Evolutionary conservation across 1,140 invertebrate genomes (phyloP), one percentile per base, ranked within the genome.

Genomic region (Heliconius hermathena): DNA sequence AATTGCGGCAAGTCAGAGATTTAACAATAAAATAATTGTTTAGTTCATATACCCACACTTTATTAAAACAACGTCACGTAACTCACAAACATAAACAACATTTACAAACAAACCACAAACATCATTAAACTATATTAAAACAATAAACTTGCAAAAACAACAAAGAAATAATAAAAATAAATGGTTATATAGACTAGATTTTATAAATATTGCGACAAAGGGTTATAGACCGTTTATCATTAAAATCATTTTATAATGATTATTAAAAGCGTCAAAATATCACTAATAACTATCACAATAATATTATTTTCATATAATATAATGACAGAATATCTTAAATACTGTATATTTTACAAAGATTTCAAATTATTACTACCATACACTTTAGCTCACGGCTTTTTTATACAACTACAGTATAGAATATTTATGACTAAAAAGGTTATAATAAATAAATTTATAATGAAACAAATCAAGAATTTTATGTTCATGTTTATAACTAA

Each of bases 11-110:
- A 22, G 8, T 22, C 20, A 22, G 2, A 8, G 6, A 22, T 60
- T 60, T 26, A 22, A 11, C 74, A 85, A 73, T 82, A 76, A 90
- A 89, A 91, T 82, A 81, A 72, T 1, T 49, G 29, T 82, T 71
- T 89, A 87, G 90, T 91, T 90, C 88, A 91, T 91, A 90, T 90
- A 91, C 90, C 90, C 90, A 91, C 90, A 90, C 88, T 91, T 90
- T 88, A 90, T 84, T 91, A 85, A 89, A 85, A 85, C 77, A 89
- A 83, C 81, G 84, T 52, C 70, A 79, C 77, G 78, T 22, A 60
- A 60, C n/a, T 60, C n/a, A 8, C 57, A 26, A 60, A 60, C 57
- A 60, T 60, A 60, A 57, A 60, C 74, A 75, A 66, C 54, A 75
- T 54, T 60, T 60, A 60, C 20, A 60, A 74, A 74, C 22, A 85